Evolutionary conservation across 2,113 vertebrate species (phyloP).

Genomic region (Phainopepla nitens): DNA sequence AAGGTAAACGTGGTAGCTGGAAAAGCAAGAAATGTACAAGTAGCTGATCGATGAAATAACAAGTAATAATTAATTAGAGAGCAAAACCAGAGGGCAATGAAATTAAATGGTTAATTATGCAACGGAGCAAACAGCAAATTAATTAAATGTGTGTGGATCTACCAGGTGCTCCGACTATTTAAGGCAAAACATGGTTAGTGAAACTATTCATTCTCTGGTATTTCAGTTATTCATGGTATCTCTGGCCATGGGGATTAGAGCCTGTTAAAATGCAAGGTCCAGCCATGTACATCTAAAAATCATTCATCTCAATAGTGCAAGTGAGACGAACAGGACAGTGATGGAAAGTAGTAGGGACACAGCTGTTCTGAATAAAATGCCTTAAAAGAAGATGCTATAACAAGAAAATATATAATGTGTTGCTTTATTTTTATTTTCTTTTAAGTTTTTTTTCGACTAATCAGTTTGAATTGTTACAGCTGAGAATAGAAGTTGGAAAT

Average conservation of each 20-base stretch:
- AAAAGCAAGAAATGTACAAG: neutral
- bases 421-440: neutral
- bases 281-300: neutral
- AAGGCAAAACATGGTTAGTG: slow-evolving; percentile 2
- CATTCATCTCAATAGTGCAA: neutral
- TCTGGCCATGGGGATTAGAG: neutral
- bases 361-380: neutral
- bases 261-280: slow-evolving; percentile 8
- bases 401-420: neutral
- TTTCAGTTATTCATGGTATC: slow-evolving; percentile 50
- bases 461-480: neutral
- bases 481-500: neutral
- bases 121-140: neutral
- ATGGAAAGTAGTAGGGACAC: neutral
- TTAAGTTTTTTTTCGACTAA: neutral
- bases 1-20: neutral
- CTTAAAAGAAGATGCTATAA: neutral
- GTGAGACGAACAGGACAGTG: neutral
- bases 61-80: slow-evolving; percentile 27
- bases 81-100: neutral
- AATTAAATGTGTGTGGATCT: slow-evolving; percentile 8
- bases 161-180: slow-evolving; percentile 45
- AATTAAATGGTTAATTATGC: slow-evolving; percentile 27
- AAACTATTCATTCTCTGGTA: slow-evolving; percentile 29
- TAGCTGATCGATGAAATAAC: neutral